A percentile compares a stretch with the other conserved stretches of the same genome.
Conservation (phyloP, 1,140 invertebrate genomes). For the Polypedilum vanderplanki region DNA sequence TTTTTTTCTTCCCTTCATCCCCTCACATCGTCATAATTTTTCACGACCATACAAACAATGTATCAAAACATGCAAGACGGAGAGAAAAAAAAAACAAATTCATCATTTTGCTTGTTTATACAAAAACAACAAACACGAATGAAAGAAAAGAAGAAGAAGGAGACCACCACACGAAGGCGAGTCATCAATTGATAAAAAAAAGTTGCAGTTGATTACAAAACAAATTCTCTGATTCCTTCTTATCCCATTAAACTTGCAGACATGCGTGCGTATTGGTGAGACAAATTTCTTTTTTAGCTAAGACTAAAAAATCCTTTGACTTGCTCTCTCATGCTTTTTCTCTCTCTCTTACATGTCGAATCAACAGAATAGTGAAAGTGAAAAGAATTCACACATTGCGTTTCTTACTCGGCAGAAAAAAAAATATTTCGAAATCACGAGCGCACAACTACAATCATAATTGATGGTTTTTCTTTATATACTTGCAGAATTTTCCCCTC, state of each 20-base stretch:
- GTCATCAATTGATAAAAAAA: neutral
- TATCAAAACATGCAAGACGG: neutral
- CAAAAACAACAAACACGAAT: neutral
- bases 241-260: conserved; percentile 5
- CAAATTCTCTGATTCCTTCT: conserved; percentile 17
- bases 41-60: neutral
- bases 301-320: neutral
- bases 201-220: conserved; percentile 13
- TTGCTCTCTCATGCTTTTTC: neutral
- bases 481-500: too few relatives aligned
- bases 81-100: neutral
- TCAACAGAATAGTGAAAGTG: conserved; percentile 29
- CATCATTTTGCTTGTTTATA: neutral
- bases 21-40: too few relatives aligned
- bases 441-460: too few relatives aligned
- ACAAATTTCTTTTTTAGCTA: conserved; percentile 16
- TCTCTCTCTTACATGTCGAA: neutral
- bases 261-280: conserved; percentile 10
- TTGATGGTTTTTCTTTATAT: too few relatives aligned
- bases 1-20: too few relatives aligned
- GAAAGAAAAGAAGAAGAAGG: neutral
- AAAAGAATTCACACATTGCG: conserved; percentile 21
- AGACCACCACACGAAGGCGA: neutral
- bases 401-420: neutral
- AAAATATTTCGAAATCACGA: too few relatives aligned